Evolutionary conservation across 92 coral and sea anemone species (phyloP), one percentile per base, ranked within the genome.

Genomic region (Bergia sp.): DNA sequence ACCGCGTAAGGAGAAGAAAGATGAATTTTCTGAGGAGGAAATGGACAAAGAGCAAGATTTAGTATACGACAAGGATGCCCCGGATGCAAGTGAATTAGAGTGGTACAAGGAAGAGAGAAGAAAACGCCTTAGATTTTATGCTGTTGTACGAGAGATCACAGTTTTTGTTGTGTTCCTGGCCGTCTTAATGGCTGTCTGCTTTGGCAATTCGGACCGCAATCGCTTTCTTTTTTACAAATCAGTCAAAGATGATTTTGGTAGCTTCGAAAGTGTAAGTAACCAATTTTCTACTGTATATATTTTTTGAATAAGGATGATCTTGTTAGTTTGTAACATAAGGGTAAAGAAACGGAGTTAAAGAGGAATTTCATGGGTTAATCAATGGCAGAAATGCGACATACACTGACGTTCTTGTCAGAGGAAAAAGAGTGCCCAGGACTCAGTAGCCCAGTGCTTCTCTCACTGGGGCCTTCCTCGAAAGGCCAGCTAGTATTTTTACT

Each of bases 61-160:
- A 8, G 50, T 47, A 7, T 45, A 69, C 78, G 79, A 84, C 16
- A 84, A 84, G 21, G 87, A 84, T 49, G 79, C 66, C 15, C 87
- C 87, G 0, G 87, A 67, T 42, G 67, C 66, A 29, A 44, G 44
- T 7, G 87, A 84, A 67, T 40, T 84, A 29, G 79, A 84, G 44
- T 43, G 77, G 77, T 84, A 84, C 64, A 84, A 71, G 79, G 87
- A 84, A 71, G 87, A 84, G 53, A 84, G 13, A 42, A 84, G 87
- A 15, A 84, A 84, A 16, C 87, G 79, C 23, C 87, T 84, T 38
- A 29, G 23, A 37, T 84, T 84, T 73, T 84, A 84, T 20, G 77
- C 87, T 20, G 87, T 84, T 69, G 65, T 84, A 42, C 79, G 79
- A 47, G 87, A 84, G n/a, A 15, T 69, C 1, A 12, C 43, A 23